Percentiles rank a stretch among this genome's conserved stretches.
Conservation (phyloP, 1,140 invertebrate genomes). For the Panulirus ornatus region DNA sequence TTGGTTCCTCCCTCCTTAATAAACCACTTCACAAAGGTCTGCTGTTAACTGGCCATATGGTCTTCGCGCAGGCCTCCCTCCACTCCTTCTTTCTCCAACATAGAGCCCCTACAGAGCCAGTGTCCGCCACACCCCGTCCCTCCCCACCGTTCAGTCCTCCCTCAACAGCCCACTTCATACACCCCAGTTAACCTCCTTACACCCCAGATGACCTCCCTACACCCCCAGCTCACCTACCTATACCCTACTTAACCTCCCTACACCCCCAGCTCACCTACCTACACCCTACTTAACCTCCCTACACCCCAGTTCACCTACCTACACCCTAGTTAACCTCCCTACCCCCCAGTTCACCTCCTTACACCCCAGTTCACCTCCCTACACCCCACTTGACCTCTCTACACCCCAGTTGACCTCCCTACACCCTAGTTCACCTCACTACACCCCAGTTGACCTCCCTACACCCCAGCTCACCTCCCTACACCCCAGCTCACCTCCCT, state of each 20-base stretch:
- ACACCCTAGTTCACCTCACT: neutral
- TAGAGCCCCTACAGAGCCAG: too few species aligned
- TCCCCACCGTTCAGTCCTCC: neutral
- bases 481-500: neutral
- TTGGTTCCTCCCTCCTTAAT: too few species aligned
- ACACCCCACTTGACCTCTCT: neutral
- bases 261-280: neutral
- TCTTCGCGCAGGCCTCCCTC: too few species aligned
- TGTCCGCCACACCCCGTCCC: neutral
- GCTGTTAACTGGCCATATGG: too few species aligned
- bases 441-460: neutral
- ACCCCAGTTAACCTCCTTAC: neutral
- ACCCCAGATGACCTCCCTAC: neutral
- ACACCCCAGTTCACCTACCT: neutral
- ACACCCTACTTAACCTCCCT: neutral
- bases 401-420: neutral
- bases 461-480: neutral
- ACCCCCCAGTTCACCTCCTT: too few species aligned
- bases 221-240: too few species aligned
- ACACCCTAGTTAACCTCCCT: neutral
- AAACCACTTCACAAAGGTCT: too few species aligned
- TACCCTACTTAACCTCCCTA: neutral
- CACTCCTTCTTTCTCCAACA: too few species aligned
- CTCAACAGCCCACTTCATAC: neutral
- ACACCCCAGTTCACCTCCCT: neutral